Base-by-base conservation (phyloP, 2,888 invertebrate genomes). In the Drosophila subquinaria region DNA sequence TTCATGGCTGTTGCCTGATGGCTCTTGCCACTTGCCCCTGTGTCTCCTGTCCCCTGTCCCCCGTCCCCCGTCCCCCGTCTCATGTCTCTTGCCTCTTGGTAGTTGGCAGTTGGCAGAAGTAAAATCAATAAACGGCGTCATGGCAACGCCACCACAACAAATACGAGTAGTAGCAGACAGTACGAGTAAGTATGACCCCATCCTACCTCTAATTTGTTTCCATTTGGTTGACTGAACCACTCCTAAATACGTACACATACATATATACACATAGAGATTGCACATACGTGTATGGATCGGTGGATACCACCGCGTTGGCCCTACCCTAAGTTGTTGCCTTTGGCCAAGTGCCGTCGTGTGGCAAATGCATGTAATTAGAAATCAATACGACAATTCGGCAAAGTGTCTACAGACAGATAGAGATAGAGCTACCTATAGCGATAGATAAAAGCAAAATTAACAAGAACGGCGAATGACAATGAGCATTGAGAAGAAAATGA, bases 121-220 rank as follows among this genome's bases (percentile, higher is more conserved):
- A 88, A 87, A 87, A 87, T 87, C 86, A 87, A 87, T 87, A 89
- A 79, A 76, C 72, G 73, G 52, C 76, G 79, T 70, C 89, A 87
- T 89, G 85, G 88, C 76, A 87, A 87, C 86, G 73, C 70, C 74
- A 73, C 75, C 85, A 83, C 73, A 87, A 89, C 88, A 81, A 84
- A 89, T 76, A 81, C 27, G 27, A 27, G 5, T 27, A 27, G 5
- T 27, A 27, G 69, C 61, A 78, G 79, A 69, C 73, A 74, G 59
- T 65, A 43, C n/a, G n/a, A 38, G n/a, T 38, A 38, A 30, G 30
- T 30, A 8, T 63, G 62, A 59, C 47, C 57, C 23, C 56, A 35
- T 50, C 56, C 63, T 40, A 23, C 42, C 60, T 30, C 17, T 48
- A 77, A 78, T 73, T 78, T 73, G 73, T 61, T 69, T 48, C 76